Conservation (phyloP, 2,113 vertebrate genomes). For the Empidonax traillii region DNA sequence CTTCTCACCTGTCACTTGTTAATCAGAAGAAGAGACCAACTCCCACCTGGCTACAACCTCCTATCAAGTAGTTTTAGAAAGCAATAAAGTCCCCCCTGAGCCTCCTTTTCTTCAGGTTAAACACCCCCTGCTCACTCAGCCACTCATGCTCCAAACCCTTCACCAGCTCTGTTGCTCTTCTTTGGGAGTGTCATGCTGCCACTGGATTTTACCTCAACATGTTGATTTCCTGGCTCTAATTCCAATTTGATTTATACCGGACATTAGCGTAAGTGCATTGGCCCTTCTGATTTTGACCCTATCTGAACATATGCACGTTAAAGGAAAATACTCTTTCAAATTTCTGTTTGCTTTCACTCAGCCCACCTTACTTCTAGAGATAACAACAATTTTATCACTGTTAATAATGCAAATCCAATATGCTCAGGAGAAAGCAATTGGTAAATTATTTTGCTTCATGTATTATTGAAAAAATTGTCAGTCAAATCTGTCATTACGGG, state of each 20-base stretch:
- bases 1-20: not conserved
- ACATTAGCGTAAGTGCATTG: not conserved
- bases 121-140: not conserved
- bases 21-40: not conserved
- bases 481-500: not conserved
- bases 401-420: not conserved
- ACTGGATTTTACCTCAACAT: not conserved
- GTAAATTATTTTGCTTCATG: not conserved
- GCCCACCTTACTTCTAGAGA: not conserved
- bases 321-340: not conserved
- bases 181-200: rapidly evolving
- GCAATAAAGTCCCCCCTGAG: not conserved
- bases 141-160: rapidly evolving
- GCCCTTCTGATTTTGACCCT: not conserved
- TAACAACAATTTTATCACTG: not conserved
- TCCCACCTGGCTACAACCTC: not conserved
- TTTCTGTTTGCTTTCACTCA: not conserved
- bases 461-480: not conserved
- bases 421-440: not conserved
- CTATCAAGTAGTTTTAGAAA: not conserved
- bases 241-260: not conserved
- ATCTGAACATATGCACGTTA: rapidly evolving
- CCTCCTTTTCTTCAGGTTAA: not conserved
- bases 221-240: not conserved
- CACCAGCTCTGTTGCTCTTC: not conserved